Percentiles rank a stretch among this genome's conserved stretches.
These are phyloP conservation scores for Bryconaethiops microstoma DNA, from an alignment of 2,797 vertebrate species.

Conservation along the genomic window DNA sequence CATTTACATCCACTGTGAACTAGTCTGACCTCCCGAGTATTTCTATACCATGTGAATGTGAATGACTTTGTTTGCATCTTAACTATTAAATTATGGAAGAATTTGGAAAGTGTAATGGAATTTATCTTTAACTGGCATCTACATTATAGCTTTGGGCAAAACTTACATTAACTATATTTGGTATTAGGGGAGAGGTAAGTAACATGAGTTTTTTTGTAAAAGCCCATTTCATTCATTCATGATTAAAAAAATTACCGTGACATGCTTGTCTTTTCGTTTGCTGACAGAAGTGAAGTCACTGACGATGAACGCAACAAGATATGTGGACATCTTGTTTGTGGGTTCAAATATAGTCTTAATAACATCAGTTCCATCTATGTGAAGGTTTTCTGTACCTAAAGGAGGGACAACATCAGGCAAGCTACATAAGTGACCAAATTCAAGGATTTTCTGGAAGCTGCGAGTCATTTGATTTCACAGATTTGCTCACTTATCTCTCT, in stretches of 20 bases:
- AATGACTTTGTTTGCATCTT: no score
- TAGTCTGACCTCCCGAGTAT: no score
- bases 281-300: conserved; percentile 68
- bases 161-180: no score
- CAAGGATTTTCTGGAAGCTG: neutral
- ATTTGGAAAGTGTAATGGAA: no score
- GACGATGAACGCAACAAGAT: conserved; percentile 90
- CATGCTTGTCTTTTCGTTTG: neutral
- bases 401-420: conserved; percentile 12
- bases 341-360: conserved; percentile 70
- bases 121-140: no score
- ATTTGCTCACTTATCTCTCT: conserved; percentile 71
- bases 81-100: no score
- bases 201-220: no score
- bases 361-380: rapidly evolving
- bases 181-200: no score
- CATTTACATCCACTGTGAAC: no score
- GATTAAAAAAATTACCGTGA: conserved; percentile 44
- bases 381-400: conserved; percentile 57
- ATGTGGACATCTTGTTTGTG: conserved; percentile 90
- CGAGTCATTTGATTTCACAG: neutral
- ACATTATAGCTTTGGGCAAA: no score
- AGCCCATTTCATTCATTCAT: neutral
- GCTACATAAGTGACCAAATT: neutral
- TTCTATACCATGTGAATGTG: no score